Evolutionary conservation across 2,113 vertebrate species (phyloP).

Genomic region (Saimiri boliviensis): DNA sequence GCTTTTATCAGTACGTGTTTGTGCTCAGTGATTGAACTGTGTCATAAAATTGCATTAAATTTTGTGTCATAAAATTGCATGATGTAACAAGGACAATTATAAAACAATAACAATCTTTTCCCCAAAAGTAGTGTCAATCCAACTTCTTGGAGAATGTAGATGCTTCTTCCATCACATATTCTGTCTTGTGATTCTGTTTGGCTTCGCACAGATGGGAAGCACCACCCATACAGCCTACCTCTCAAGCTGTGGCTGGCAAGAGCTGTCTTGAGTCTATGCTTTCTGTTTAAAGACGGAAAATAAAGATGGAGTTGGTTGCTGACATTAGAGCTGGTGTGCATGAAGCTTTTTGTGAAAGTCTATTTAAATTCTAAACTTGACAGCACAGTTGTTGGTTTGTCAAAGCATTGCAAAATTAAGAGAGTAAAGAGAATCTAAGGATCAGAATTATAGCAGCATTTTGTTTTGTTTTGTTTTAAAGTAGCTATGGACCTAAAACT

Average conservation of each 20-base stretch:
- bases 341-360: conserved; percentile 60
- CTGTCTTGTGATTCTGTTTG: conserved; percentile 43
- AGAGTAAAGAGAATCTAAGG: conserved; percentile 58
- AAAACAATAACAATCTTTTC: not conserved
- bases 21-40: not conserved
- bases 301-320: conserved; percentile 61
- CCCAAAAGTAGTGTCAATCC: not conserved
- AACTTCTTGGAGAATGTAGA: not conserved
- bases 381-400: conserved; percentile 70
- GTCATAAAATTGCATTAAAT: not conserved
- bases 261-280: conserved; percentile 54
- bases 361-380: conserved; percentile 71
- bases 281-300: conserved; percentile 67
- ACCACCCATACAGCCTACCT: not conserved
- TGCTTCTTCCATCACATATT: not conserved
- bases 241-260: conserved; percentile 52
- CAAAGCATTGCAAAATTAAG: conserved; percentile 67
- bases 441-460: conserved; percentile 9
- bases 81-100: not conserved
- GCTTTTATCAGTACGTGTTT: not conserved
- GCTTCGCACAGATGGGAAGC: conserved; percentile 45
- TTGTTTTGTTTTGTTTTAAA: conserved; percentile 56
- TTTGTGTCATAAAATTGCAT: not conserved
- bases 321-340: conserved; percentile 48
- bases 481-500: conserved; percentile 29